These are phyloP conservation scores for Hucho hucho DNA, from an alignment of 2,113 vertebrate genomes.

Conservation along the genomic window DNA sequence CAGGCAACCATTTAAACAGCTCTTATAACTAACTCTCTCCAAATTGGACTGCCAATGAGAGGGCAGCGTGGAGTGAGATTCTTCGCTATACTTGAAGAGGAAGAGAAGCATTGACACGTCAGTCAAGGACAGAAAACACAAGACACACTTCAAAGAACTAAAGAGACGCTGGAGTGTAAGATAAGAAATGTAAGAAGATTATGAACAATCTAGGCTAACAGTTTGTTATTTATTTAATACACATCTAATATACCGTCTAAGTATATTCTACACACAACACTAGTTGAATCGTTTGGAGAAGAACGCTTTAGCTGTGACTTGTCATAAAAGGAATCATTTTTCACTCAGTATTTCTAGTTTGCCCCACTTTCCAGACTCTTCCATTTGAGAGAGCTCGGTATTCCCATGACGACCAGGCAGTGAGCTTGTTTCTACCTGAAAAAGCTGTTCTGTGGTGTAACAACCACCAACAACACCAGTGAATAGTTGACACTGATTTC, in stretches of 20 bases:
- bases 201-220: no score
- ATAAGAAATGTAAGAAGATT: neutral
- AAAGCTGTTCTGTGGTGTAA: neutral
- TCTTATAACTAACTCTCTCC: neutral
- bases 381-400: conserved; percentile 24
- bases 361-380: conserved; percentile 35
- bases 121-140: neutral
- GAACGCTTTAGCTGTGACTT: neutral
- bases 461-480: conserved; percentile 28
- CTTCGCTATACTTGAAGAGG: neutral
- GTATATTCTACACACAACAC: neutral
- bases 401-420: conserved; percentile 14
- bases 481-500: neutral
- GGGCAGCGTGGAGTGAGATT: neutral
- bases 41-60: neutral
- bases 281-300: neutral
- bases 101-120: neutral
- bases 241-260: neutral
- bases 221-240: no score
- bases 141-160: neutral
- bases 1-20: neutral
- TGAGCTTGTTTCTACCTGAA: conserved; percentile 3
- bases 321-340: neutral
- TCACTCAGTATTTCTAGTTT: conserved; percentile 31
- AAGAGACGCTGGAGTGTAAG: neutral